A percentile compares a stretch with the other conserved stretches of the same genome.
phyloP scores from a whole-genome alignment of 2,113 vertebrate genomes.

The Panthera uncia region DNA sequence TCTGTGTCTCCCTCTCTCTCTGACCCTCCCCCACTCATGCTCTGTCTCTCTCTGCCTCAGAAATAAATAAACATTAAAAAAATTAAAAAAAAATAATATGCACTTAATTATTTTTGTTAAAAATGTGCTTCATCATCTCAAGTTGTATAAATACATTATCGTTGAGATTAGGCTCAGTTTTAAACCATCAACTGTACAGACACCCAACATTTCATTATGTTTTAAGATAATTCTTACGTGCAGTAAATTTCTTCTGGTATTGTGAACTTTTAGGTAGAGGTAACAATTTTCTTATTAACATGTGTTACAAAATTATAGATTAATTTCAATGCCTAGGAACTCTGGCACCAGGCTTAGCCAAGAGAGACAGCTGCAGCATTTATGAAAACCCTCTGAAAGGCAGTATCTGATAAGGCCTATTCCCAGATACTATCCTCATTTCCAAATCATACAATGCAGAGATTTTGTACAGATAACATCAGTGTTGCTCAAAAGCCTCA shows the following conservation, averaged over 20 bases:
- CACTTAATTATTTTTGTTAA: slow-evolving; percentile 1
- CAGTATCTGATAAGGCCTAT: neutral
- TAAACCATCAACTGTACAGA: neutral
- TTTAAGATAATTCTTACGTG: neutral
- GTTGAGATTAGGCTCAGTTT: neutral
- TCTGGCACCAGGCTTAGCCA: neutral
- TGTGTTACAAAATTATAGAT: neutral
- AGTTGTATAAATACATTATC: neutral
- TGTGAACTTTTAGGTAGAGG: neutral
- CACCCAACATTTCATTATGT: neutral
- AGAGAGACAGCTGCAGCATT: neutral
- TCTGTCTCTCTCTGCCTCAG: no score
- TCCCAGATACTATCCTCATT: neutral
- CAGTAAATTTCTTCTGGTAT: neutral
- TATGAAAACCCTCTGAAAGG: neutral
- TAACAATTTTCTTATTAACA: neutral
- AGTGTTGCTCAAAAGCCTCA: neutral
- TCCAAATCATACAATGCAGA: neutral
- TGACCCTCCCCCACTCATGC: no score
- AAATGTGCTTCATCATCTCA: neutral
- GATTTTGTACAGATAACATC: neutral
- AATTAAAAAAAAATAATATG: neutral
- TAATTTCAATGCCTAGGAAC: slow-evolving; percentile 27
- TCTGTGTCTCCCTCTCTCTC: no score
- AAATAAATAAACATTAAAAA: no score